Conservation (phyloP, 2,888 invertebrate genomes). For the Pseudoips prasinana region DNA sequence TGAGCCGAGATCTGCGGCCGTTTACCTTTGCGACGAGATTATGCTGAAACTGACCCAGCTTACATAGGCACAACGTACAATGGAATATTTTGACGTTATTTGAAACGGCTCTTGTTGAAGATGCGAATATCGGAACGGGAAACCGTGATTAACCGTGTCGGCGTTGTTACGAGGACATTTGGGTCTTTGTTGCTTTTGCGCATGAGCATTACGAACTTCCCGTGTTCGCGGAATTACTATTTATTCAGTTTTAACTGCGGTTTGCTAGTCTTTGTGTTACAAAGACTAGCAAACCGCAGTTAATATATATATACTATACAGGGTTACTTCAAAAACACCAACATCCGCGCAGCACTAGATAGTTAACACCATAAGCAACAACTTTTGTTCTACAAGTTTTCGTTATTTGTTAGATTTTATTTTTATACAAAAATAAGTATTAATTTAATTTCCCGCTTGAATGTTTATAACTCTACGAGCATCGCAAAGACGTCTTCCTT, state of each 20-base stretch:
- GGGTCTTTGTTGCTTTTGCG: slow-evolving; percentile 17
- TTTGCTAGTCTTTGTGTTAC: background rate
- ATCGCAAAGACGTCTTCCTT: no score
- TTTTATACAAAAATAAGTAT: no score
- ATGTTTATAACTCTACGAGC: no score
- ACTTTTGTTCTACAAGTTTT: no score
- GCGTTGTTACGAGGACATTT: slow-evolving; percentile 7
- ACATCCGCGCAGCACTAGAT: no score
- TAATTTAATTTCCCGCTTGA: no score
- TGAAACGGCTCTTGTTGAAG: slow-evolving; percentile 28
- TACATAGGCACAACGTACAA: slow-evolving; percentile 22
- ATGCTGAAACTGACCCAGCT: slow-evolving; percentile 44
- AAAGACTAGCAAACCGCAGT: background rate
- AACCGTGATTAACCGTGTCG: slow-evolving; percentile 9
- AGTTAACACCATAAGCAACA: no score
- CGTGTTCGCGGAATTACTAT: slow-evolving; percentile 7
- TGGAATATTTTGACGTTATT: slow-evolving; percentile 28
- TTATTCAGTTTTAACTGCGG: background rate
- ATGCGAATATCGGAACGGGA: slow-evolving; percentile 22
- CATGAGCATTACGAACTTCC: slow-evolving; percentile 11
- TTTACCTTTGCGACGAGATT: slow-evolving; percentile 47
- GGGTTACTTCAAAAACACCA: no score
- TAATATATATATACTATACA: no score
- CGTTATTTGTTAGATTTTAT: no score
- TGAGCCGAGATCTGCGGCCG: slow-evolving; percentile 41